Conservation (phyloP, 2,888 invertebrate species). For the Endomychus coccineus region DNA sequence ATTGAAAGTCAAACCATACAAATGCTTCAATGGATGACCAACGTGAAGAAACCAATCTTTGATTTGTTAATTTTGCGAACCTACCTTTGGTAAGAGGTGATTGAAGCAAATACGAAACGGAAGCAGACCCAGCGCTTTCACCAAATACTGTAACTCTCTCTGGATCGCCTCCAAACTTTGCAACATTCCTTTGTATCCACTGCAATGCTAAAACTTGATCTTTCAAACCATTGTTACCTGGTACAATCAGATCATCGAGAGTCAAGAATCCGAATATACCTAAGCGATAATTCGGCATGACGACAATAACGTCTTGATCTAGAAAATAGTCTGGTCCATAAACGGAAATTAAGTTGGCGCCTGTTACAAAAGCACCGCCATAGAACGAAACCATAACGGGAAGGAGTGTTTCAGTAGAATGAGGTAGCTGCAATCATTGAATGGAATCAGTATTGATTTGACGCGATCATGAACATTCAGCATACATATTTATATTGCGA, state of each 20-base stretch:
- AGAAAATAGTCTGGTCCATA: slow-evolving; percentile 47
- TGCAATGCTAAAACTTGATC: slow-evolving; percentile 43
- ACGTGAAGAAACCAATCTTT: not conserved
- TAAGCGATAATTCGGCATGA: slow-evolving; percentile 42
- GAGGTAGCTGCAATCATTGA: too few relatives aligned
- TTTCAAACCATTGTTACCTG: slow-evolving; percentile 46
- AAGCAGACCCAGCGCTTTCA: slow-evolving; percentile 10
- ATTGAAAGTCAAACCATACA: too few relatives aligned
- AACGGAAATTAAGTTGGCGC: slow-evolving; percentile 38
- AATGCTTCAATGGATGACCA: not conserved
- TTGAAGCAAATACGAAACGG: slow-evolving; percentile 8
- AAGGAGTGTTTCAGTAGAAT: slow-evolving; percentile 4
- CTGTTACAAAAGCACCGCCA: slow-evolving; percentile 47
- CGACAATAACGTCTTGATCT: slow-evolving; percentile 43
- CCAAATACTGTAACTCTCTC: slow-evolving; percentile 11
- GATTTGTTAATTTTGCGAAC: not conserved
- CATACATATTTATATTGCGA: too few relatives aligned
- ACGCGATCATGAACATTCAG: too few relatives aligned
- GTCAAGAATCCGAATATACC: slow-evolving; percentile 40
- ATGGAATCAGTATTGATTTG: too few relatives aligned
- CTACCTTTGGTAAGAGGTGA: slow-evolving; percentile 11
- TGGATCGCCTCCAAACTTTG: slow-evolving; percentile 28
- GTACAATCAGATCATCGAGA: slow-evolving; percentile 40
- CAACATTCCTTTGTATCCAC: slow-evolving; percentile 43
- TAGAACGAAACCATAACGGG: slow-evolving; percentile 48